Percentiles rank a stretch among this genome's conserved stretches.
Evolutionary conservation across 2,797 vertebrate species (phyloP).

Genomic region (Botia kubotai): DNA sequence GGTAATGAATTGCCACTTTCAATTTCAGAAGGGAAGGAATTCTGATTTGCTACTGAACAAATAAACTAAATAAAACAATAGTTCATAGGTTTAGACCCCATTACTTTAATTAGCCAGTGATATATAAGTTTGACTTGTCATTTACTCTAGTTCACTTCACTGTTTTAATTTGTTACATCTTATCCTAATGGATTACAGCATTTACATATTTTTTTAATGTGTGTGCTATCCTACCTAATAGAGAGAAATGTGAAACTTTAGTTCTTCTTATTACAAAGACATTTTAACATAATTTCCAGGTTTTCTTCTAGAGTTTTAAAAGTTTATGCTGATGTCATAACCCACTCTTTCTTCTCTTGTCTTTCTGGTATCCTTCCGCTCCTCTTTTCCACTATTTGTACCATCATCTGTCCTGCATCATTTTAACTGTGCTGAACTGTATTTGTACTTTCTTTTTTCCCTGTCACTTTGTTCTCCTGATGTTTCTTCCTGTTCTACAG

Average conservation of each 20-base stretch:
- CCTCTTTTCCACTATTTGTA: constrained; percentile 24
- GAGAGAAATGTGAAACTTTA: too few relatives aligned
- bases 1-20: neutral
- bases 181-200: neutral
- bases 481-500: neutral
- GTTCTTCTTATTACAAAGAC: neutral
- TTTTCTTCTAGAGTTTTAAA: constrained; percentile 25
- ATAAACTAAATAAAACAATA: neutral
- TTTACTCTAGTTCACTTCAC: constrained; percentile 2
- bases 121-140: constrained; percentile 10
- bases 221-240: neutral
- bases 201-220: neutral
- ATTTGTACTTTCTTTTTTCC: constrained; percentile 16
- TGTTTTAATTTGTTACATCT: constrained; percentile 14
- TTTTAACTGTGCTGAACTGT: constrained; percentile 7
- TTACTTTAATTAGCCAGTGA: constrained; percentile 12
- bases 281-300: neutral
- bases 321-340: constrained; percentile 49
- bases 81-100: neutral
- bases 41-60: neutral
- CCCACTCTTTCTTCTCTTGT: constrained; percentile 7
- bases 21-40: neutral
- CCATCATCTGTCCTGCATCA: neutral
- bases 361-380: constrained; percentile 19
- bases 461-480: constrained; percentile 27